These are phyloP conservation scores for Romanogobio albipinnatus DNA, from an alignment of 2,113 vertebrate species.

Conservation along the genomic window DNA sequence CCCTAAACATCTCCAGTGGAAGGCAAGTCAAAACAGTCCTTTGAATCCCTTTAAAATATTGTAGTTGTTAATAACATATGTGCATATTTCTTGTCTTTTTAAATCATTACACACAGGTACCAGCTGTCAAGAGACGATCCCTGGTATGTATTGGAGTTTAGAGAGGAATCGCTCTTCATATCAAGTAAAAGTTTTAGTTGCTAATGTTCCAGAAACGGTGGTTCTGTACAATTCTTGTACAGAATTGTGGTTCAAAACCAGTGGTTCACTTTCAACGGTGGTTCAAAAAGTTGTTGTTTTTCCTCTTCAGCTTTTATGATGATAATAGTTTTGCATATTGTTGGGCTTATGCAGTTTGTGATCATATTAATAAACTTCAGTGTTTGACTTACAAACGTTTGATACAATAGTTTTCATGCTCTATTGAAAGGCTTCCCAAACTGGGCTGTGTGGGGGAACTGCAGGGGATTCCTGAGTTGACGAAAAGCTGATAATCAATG, in stretches of 20 bases:
- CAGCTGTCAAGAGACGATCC: constrained; percentile 36
- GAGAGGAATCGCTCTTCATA: background rate
- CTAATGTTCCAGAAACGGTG: background rate
- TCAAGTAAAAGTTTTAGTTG: background rate
- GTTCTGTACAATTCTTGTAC: background rate
- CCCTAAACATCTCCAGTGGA: constrained; percentile 34
- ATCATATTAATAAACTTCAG: background rate
- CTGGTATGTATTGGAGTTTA: background rate
- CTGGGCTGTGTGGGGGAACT: background rate
- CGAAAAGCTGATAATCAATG: background rate
- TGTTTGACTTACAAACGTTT: too few relatives aligned
- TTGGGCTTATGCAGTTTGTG: background rate
- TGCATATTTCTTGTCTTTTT: background rate
- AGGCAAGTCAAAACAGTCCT: background rate
- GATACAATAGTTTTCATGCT: background rate
- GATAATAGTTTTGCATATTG: background rate
- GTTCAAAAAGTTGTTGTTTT: background rate
- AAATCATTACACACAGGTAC: background rate
- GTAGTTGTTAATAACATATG: background rate
- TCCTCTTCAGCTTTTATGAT: background rate
- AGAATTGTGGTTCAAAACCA: too few relatives aligned
- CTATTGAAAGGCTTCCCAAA: background rate
- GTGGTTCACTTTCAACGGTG: too few relatives aligned
- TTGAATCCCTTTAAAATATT: background rate
- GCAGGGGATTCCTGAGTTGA: background rate